phyloP scores from a whole-genome alignment of 2,113 vertebrate species.

The Bufo gargarizans region DNA sequence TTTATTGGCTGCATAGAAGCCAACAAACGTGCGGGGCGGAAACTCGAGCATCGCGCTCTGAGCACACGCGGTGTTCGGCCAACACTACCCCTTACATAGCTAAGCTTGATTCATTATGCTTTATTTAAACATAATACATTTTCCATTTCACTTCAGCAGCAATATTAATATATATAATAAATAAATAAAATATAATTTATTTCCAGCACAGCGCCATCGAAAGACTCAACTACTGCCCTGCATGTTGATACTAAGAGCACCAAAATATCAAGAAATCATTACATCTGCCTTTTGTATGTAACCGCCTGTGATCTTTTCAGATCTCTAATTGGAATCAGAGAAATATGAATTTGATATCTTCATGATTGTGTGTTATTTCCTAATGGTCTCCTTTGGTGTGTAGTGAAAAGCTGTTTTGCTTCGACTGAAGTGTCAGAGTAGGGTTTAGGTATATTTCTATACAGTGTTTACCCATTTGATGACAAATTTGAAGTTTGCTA shows the following conservation, averaged over 20 bases:
- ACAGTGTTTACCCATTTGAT: conserved; percentile 1
- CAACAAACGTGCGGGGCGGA: too few species aligned
- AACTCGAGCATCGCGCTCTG: too few species aligned
- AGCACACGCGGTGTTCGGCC: too few species aligned
- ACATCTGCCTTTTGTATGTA: background rate
- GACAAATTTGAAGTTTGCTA: background rate
- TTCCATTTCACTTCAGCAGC: too few species aligned
- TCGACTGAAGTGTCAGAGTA: background rate
- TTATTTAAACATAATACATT: too few species aligned
- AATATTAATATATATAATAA: too few species aligned
- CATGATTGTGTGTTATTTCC: background rate
- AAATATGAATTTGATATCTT: background rate
- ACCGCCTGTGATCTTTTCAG: background rate
- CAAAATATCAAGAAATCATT: too few species aligned
- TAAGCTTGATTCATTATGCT: too few species aligned
- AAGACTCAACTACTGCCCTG: background rate
- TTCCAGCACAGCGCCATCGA: background rate
- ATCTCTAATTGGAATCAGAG: background rate
- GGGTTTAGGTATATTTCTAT: background rate
- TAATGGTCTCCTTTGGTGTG: background rate
- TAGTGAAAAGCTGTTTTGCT: background rate
- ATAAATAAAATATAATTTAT: too few species aligned
- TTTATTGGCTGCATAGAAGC: too few species aligned
- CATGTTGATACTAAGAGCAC: background rate
- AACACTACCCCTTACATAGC: too few species aligned